Conservation (phyloP, 2,113 vertebrate genomes). For the Malurus melanocephalus region DNA sequence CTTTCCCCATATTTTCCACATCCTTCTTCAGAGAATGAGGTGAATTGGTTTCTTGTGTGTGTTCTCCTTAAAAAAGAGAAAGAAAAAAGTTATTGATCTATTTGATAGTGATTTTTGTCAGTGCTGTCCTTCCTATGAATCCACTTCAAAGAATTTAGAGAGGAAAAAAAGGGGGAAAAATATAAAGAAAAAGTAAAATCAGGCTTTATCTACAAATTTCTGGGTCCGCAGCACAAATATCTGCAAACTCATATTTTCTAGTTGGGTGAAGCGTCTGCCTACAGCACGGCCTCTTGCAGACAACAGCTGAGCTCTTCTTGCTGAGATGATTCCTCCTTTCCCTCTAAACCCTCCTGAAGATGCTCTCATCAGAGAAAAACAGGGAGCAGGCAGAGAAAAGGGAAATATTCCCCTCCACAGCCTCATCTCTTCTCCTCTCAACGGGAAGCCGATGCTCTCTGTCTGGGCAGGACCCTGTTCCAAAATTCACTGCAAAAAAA, state of each 20-base stretch:
- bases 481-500: neutral
- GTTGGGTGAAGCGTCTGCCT: neutral
- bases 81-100: slow-evolving; percentile 40
- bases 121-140: neutral
- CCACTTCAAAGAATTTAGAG: neutral
- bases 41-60: slow-evolving; percentile 82
- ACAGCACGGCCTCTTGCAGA: neutral
- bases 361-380: neutral
- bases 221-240: fast-evolving
- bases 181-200: neutral
- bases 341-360: neutral
- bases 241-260: neutral
- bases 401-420: neutral
- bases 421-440: neutral
- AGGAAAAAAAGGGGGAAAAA: fast-evolving
- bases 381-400: neutral
- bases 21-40: slow-evolving; percentile 92
- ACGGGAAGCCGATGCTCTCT: fast-evolving
- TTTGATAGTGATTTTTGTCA: neutral
- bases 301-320: neutral
- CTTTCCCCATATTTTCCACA: slow-evolving; percentile 97
- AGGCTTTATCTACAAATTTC: neutral
- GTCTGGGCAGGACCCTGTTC: neutral
- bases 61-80: slow-evolving; percentile 79
- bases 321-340: neutral